Conservation (phyloP, 2,888 invertebrate genomes). For the Diogma glabrata region DNA sequence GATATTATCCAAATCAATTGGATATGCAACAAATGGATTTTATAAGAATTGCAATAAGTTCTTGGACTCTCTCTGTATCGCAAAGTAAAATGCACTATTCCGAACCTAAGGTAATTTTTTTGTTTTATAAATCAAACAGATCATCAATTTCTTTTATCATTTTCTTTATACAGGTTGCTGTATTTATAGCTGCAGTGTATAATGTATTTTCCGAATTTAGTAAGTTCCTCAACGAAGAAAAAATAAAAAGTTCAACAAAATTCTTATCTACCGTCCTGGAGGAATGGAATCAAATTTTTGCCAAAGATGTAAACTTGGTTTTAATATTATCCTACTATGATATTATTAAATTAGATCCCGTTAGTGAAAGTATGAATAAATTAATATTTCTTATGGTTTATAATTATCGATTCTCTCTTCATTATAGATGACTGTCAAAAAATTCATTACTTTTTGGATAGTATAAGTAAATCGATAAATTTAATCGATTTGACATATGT, state of each 20-base stretch:
- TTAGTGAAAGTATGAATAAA: no score
- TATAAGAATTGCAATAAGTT: slow-evolving; percentile 53
- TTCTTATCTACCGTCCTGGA: slow-evolving; percentile 30
- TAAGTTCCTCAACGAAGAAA: slow-evolving; percentile 35
- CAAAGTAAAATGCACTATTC: slow-evolving; percentile 34
- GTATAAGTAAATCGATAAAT: no score
- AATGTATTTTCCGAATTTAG: slow-evolving; percentile 40
- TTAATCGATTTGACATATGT: no score
- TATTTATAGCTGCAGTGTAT: slow-evolving; percentile 41
- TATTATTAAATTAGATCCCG: no score
- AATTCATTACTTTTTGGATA: no score
- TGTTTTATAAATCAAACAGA: neutral
- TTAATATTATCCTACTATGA: slow-evolving; percentile 25
- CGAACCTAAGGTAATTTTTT: slow-evolving; percentile 42
- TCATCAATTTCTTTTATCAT: slow-evolving; percentile 9
- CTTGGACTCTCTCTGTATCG: slow-evolving; percentile 48
- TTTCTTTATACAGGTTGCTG: slow-evolving; percentile 33
- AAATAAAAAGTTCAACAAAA: slow-evolving; percentile 31
- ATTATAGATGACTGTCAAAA: no score
- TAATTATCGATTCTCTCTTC: no score
- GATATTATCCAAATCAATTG: slow-evolving; percentile 28
- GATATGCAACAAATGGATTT: slow-evolving; percentile 57
- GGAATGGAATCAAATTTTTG: slow-evolving; percentile 72
- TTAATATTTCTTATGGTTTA: no score
- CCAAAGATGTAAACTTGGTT: slow-evolving; percentile 43